Base-by-base conservation (phyloP, 2,797 vertebrate genomes). In the Halcyon badia region DNA sequence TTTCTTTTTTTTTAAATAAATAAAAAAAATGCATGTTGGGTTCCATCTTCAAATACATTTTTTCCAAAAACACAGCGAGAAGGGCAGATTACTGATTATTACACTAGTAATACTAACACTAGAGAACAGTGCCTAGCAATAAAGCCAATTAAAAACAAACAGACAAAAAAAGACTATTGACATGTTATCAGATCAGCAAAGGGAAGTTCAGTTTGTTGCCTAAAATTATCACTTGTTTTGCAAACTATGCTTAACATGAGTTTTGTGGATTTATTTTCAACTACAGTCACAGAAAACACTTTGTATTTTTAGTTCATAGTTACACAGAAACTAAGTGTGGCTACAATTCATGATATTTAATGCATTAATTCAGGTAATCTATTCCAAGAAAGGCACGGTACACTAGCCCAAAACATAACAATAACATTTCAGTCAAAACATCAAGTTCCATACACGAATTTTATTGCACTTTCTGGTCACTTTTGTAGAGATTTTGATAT, bases 241-340 rank as follows among this genome's bases (percentile, higher is more conserved):
- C 35, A 89, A 93, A 80, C 82, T 46, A 68, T 44, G 54, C 28
- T 78, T 88, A 1, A 1, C 31, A 65, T 76, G 5, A 60, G 3
- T 73, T 73, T 97, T 94, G 68, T 81, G 21, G 56, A 79, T 92
- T 84, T 94, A 90, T 78, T 91, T 92, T 71, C 69, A 79, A 89
- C 71, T 51, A 52, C 25, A 83, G 68, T n/a, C 12, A 1, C 42
- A 90, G 52, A 44, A 82, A 97, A 56, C 11, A 62, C 39, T 84
- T 79, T 6, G 10, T 25, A 21, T 5, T 73, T 88, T 44, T 51
- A 44, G 14, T 12, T n/a, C 15, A 31, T 0, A 75, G 10, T 9
- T 30, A 56, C 12, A 44, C 17, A 75, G 25, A 79, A 91, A 17
- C 31, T 66, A 58, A 11, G 6, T 6, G 14, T 31, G 33, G 39